These are phyloP conservation scores for Enteromius unitaeniatus DNA, from an alignment of 2,797 vertebrate species.

Conservation along the genomic window DNA sequence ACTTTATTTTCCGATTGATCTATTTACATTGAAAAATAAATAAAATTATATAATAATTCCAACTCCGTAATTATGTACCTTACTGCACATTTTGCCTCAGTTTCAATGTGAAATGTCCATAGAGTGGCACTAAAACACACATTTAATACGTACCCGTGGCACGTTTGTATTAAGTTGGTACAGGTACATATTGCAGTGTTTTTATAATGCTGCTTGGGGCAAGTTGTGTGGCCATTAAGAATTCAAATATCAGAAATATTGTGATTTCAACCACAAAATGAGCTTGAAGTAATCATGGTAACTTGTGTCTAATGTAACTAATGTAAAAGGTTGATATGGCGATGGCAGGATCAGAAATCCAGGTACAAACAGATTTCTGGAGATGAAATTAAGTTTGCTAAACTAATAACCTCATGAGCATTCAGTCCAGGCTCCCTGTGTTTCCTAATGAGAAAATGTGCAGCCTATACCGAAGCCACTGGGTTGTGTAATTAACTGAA, in stretches of 20 bases:
- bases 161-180: too few species aligned
- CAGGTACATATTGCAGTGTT: too few species aligned
- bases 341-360: conserved; percentile 27
- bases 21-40: neutral
- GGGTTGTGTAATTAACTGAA: conserved; percentile 73
- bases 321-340: conserved; percentile 30
- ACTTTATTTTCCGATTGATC: neutral
- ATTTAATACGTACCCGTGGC: too few species aligned
- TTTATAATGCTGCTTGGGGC: too few species aligned
- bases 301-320: conserved; percentile 13
- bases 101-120: too few species aligned
- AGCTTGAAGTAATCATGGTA: conserved; percentile 3
- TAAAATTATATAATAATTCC: too few species aligned
- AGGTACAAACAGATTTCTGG: conserved; percentile 47
- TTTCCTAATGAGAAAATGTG: conserved; percentile 68
- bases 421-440: conserved; percentile 55
- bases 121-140: too few species aligned
- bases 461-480: conserved; percentile 63
- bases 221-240: too few species aligned
- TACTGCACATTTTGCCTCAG: too few species aligned
- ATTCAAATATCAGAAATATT: neutral
- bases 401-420: conserved; percentile 68
- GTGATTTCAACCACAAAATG: conserved; percentile 5
- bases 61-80: too few species aligned
- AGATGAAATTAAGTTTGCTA: conserved; percentile 63